Conservation (phyloP, 2,113 vertebrate species). For the Phrynosoma platyrhinos region DNA sequence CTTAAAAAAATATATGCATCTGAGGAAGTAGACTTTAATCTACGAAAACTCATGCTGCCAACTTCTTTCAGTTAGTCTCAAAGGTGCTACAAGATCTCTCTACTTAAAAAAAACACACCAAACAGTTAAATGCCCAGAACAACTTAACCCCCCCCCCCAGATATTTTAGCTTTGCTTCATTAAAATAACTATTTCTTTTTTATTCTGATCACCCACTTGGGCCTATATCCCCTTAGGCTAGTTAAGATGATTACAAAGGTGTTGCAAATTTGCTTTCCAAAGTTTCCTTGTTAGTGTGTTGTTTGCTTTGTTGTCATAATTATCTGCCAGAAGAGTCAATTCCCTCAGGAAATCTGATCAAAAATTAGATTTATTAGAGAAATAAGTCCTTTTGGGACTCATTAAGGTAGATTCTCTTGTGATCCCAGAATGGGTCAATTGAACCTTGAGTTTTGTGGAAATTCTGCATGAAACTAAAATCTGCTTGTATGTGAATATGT, state of each 20-base stretch:
- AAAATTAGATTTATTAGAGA: conserved; percentile 15
- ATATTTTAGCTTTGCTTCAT: background rate
- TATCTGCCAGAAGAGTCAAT: background rate
- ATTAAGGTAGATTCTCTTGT: background rate
- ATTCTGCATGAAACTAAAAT: background rate
- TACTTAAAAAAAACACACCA: no score
- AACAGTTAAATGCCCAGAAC: background rate
- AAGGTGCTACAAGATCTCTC: no score
- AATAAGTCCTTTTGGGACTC: background rate
- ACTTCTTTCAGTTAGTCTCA: no score
- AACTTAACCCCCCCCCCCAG: background rate
- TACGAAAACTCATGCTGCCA: no score
- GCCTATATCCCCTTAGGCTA: background rate
- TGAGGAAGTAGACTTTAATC: background rate
- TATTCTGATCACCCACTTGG: background rate
- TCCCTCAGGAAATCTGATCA: background rate
- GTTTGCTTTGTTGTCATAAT: conserved; percentile 5
- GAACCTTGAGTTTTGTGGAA: background rate
- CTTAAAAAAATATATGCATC: background rate
- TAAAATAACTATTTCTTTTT: background rate
- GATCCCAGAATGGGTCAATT: background rate
- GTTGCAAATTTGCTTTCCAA: background rate
- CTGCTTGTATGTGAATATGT: background rate
- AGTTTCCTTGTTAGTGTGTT: conserved; percentile 30
- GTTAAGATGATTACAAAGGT: background rate